phyloP scores from a whole-genome alignment of 2,888 invertebrate genomes.

The Chaitophorus viminalis region DNA sequence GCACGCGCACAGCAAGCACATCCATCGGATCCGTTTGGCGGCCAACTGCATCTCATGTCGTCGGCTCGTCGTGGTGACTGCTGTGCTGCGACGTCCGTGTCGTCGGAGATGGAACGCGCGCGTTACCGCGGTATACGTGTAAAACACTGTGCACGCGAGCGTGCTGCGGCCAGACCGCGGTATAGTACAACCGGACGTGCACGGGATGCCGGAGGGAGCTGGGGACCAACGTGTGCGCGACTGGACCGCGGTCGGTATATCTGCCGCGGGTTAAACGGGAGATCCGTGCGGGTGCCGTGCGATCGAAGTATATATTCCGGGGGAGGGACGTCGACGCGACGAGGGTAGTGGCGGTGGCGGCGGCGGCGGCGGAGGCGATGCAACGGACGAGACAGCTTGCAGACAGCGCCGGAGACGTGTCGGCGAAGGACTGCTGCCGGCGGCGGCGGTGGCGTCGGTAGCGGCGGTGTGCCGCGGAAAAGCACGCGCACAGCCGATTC shows the following conservation, averaged over 20 bases:
- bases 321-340: no score
- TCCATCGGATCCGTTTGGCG: conserved; percentile 59
- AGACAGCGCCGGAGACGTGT: conserved; percentile 43
- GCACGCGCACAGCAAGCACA: conserved; percentile 60
- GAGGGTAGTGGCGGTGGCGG: background rate
- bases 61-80: conserved; percentile 57
- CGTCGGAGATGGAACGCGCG: background rate
- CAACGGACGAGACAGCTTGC: background rate
- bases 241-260: background rate
- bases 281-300: background rate
- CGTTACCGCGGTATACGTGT: no score
- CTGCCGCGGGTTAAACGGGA: background rate
- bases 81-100: conserved; percentile 26
- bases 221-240: background rate
- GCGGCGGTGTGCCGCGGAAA: conserved; percentile 4
- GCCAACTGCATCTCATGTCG: conserved; percentile 61
- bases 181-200: no score
- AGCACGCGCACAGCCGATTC: conserved; percentile 38
- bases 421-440: conserved; percentile 27
- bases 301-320: background rate
- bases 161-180: no score
- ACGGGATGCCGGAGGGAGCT: background rate
- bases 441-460: background rate
- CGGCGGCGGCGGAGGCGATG: background rate
- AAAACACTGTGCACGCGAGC: no score